Conservation (phyloP, 2,113 vertebrate genomes). For the Bubo bubo region DNA sequence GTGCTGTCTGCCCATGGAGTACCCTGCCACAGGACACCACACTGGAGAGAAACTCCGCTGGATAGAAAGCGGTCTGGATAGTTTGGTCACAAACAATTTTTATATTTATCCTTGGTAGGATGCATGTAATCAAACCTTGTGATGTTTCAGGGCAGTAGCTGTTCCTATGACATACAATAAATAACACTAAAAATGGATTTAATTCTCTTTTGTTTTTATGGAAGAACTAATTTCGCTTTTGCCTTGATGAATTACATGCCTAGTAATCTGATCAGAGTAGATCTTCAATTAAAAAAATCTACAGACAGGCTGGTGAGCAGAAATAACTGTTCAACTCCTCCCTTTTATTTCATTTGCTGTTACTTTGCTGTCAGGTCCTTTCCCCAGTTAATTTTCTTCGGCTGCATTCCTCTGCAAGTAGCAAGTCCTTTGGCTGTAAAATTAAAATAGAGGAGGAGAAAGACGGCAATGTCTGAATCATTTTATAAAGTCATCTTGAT, state of each 20-base stretch:
- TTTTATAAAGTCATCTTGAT: constrained; percentile 73
- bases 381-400: not conserved
- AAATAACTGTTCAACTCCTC: not conserved
- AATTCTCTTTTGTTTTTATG: not conserved
- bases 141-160: not conserved
- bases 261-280: not conserved
- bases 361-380: not conserved
- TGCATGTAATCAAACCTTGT: not conserved
- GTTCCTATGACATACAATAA: not conserved
- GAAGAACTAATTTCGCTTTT: not conserved
- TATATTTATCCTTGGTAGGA: not conserved
- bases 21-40: not conserved
- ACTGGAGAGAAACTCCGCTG: not conserved
- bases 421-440: constrained; percentile 12
- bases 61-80: not conserved
- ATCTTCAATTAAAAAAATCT: not conserved
- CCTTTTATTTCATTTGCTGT: not conserved
- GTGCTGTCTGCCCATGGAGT: not conserved
- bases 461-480: constrained; percentile 51
- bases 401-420: not conserved
- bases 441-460: constrained; percentile 42
- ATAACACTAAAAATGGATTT: not conserved
- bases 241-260: not conserved
- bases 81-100: not conserved
- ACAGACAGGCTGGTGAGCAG: not conserved